A percentile compares a stretch with the other conserved stretches of the same genome.
Conservation (phyloP, 2,113 vertebrate genomes). For the Poeciliopsis turrubarensis region DNA sequence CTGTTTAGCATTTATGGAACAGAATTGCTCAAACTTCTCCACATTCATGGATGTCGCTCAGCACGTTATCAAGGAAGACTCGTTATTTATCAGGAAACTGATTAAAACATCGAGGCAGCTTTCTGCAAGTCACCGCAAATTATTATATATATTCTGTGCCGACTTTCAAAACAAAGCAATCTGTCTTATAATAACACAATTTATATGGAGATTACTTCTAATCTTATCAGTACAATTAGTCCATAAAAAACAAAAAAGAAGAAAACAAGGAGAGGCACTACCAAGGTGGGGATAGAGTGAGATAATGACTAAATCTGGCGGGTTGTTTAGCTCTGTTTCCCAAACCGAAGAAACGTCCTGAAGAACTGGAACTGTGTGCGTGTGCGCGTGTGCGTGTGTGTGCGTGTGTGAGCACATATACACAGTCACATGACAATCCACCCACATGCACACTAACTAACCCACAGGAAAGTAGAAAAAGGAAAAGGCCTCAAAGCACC, state of each 20-base stretch:
- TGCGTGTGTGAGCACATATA: neutral
- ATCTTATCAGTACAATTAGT: neutral
- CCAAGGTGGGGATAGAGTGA: neutral
- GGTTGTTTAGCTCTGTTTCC: conserved; percentile 52
- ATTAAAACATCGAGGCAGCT: neutral
- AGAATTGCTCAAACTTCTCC: neutral
- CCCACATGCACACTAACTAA: neutral
- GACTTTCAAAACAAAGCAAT: neutral
- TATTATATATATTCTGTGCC: too few species aligned
- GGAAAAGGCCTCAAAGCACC: conserved; percentile 58
- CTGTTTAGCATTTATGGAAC: neutral
- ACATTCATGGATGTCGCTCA: neutral
- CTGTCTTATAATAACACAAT: too few species aligned
- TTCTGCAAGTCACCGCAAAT: neutral
- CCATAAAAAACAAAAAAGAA: neutral
- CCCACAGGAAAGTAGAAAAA: conserved; percentile 18
- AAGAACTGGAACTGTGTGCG: conserved; percentile 39
- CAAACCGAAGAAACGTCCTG: conserved; percentile 63
- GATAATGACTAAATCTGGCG: neutral
- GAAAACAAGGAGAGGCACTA: neutral
- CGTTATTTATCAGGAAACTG: neutral
- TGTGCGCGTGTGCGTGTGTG: neutral
- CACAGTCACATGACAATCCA: neutral
- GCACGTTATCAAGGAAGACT: neutral
- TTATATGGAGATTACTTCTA: neutral